Evolutionary conservation across 2,113 vertebrate genomes (phyloP), one percentile per base, ranked within the genome.

Genomic region (Ageneiosus marmoratus): DNA sequence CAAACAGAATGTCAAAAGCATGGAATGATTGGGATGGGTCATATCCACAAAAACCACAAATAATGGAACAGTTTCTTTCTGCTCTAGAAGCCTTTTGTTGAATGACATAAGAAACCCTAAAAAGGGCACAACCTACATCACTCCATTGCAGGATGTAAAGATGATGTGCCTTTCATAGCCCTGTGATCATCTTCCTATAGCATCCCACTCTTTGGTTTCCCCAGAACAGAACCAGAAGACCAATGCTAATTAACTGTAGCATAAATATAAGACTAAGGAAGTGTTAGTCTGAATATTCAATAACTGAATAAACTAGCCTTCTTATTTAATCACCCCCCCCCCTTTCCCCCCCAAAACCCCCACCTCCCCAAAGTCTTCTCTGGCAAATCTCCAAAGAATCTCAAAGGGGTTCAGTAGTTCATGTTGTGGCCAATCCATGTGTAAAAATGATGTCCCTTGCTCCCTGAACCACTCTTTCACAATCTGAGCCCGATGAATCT

Each of bases 101-200:
- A 74, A 81, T 90, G 79, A 83, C 90, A 91, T 89, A 92, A 91
- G 86, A 92, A 92, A 92, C 81, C 46, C 58, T 83, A 87, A 86
- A 85, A 88, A 88, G 86, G 88, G 89, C 87, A 83, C 50, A 76
- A 65, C 84, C 83, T 90, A 88, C 86, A 41, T 41, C 37, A 41
- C 37, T 41, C 37, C 2, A 41, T 5, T 5, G 2, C 37, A 41
- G 37, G 86, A 88, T 88, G 37, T 79, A 81, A 81, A 86, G 63
- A 76, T 73, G 73, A 78, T 53, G 12, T 41, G 37, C 53, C 32
- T 56, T 67, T 72, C 12, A 37, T 22, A 56, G 24, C 73, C 67
- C 74, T 87, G 56, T 81, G 73, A 76, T 85, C 65, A 56, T 75
- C 51, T 32, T 58, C 37, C 63, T 58, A 18, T n/a, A 80, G 55